A percentile compares a stretch with the other conserved stretches of the same genome.
These are phyloP conservation scores for Torymus tubicola DNA, from an alignment of 2,888 invertebrate species.

Conservation along the genomic window DNA sequence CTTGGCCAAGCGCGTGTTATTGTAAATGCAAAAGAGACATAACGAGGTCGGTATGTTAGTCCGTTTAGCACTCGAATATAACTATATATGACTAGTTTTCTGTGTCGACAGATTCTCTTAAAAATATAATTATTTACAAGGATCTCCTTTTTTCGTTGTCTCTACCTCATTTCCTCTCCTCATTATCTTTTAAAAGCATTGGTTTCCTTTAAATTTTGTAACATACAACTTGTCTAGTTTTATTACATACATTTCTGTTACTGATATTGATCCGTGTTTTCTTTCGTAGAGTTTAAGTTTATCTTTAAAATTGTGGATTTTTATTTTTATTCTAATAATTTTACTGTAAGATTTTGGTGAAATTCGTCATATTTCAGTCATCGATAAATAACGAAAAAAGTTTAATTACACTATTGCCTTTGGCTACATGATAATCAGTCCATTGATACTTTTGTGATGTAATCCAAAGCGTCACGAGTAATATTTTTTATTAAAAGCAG, in stretches of 20 bases:
- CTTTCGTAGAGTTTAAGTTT: not conserved
- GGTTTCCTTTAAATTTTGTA: conserved; percentile 14
- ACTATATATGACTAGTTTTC: conserved; percentile 75
- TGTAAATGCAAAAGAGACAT: conserved; percentile 75
- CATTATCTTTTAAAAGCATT: conserved; percentile 13
- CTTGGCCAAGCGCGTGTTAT: conserved; percentile 68
- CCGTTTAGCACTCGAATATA: conserved; percentile 75
- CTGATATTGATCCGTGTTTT: conserved; percentile 34
- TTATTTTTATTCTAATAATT: too few relatives aligned
- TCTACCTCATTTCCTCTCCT: conserved; percentile 34
- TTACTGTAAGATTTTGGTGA: too few relatives aligned
- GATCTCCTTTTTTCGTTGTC: conserved; percentile 64
- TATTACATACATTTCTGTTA: conserved; percentile 15
- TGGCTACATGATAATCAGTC: conserved; percentile 23
- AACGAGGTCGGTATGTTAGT: conserved; percentile 74
- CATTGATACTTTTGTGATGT: conserved; percentile 21
- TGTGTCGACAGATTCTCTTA: conserved; percentile 74
- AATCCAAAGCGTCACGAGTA: conserved; percentile 35
- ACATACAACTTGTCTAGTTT: conserved; percentile 15
- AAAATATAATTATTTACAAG: conserved; percentile 76
- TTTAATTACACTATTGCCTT: not conserved
- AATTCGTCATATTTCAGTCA: too few relatives aligned
- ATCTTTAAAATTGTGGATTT: too few relatives aligned
- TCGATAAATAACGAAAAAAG: too few relatives aligned
- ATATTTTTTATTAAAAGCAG: conserved; percentile 36